These are phyloP conservation scores for Microtus montanus DNA, from an alignment of 2,113 vertebrate species.

Conservation along the genomic window DNA sequence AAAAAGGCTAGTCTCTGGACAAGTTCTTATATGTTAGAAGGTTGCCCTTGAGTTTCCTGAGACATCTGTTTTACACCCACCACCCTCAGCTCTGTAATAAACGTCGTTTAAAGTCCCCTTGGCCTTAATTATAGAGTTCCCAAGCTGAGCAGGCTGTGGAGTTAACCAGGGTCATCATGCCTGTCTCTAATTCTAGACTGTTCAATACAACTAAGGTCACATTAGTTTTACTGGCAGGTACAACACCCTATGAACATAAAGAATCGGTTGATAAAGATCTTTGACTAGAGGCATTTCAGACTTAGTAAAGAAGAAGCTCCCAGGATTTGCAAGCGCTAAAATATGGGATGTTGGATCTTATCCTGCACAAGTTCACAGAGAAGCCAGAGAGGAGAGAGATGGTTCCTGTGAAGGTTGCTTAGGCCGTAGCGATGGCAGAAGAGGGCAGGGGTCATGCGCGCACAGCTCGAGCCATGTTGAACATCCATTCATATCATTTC, in stretches of 20 bases:
- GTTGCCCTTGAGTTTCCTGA: conserved; percentile 21
- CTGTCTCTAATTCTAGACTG: background rate
- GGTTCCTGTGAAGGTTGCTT: background rate
- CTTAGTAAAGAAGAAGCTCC: background rate
- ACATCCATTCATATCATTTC: background rate
- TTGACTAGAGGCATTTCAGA: background rate
- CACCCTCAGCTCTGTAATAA: background rate
- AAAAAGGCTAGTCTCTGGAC: background rate
- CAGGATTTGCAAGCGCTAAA: background rate
- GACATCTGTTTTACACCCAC: background rate
- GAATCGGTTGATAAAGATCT: background rate
- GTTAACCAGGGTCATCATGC: background rate
- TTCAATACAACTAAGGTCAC: background rate
- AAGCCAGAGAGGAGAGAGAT: background rate
- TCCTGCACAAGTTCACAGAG: background rate
- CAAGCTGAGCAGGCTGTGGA: background rate
- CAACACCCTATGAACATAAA: background rate
- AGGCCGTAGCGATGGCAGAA: background rate
- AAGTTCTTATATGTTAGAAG: background rate
- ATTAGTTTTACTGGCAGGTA: background rate
- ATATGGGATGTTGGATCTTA: background rate
- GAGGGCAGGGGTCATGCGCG: background rate
- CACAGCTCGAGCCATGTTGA: background rate
- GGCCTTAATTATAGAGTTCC: background rate
- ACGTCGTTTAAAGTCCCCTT: background rate